These are phyloP conservation scores for Odontothrips loti DNA, from an alignment of 2,888 invertebrate species.

Conservation along the genomic window DNA sequence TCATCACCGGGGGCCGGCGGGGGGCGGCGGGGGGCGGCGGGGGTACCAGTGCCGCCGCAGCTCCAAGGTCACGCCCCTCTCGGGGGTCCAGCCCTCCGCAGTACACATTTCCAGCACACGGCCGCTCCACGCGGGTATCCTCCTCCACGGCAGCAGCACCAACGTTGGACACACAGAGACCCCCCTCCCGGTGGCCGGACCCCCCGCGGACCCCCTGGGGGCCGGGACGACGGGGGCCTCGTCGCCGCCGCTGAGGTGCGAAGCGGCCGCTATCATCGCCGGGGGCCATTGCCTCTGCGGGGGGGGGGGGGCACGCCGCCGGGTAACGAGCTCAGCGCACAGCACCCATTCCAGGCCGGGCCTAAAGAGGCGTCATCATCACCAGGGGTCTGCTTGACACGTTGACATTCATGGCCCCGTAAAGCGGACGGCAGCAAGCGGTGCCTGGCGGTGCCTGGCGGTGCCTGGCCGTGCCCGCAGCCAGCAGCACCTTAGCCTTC, in stretches of 20 bases:
- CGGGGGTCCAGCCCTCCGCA: too few relatives aligned
- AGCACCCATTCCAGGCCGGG: too few relatives aligned
- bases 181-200: background rate
- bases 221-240: background rate
- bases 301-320: background rate
- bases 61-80: background rate
- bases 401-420: background rate
- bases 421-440: background rate
- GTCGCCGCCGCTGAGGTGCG: background rate
- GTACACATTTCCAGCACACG: too few relatives aligned
- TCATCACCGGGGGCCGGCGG: too few relatives aligned
- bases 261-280: constrained; percentile 5
- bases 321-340: too few relatives aligned
- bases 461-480: too few relatives aligned
- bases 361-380: constrained; percentile 11
- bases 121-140: too few relatives aligned
- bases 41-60: background rate
- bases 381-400: background rate
- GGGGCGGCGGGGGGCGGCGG: too few relatives aligned
- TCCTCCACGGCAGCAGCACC: too few relatives aligned
- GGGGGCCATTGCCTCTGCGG: background rate
- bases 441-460: background rate
- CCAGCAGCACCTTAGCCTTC: too few relatives aligned
- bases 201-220: background rate
- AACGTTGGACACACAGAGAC: background rate